Percentiles rank a stretch among this genome's conserved stretches.
These are phyloP conservation scores for Cheumatopsyche charites DNA, from an alignment of 1,140 invertebrate species.

Conservation along the genomic window DNA sequence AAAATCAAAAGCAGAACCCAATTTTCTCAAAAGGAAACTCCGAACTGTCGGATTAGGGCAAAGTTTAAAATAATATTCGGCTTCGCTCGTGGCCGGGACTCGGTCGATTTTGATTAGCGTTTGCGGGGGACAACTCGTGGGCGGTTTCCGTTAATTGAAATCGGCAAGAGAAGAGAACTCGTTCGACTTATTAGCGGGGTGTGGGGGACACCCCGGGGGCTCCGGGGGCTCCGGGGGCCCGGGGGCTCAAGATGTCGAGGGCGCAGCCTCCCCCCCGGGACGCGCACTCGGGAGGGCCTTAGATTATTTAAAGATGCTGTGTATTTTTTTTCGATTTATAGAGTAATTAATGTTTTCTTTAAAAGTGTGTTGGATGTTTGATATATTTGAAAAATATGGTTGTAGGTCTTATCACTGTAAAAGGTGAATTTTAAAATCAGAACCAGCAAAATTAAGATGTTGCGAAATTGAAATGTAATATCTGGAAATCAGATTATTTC, in stretches of 20 bases:
- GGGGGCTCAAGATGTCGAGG: neutral
- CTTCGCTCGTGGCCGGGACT: conserved; percentile 11
- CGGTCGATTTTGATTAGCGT: conserved; percentile 29
- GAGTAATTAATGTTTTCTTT: too few relatives aligned
- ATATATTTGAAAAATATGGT: too few relatives aligned
- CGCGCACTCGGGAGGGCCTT: too few relatives aligned
- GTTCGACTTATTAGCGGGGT: conserved; percentile 21
- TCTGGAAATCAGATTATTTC: too few relatives aligned
- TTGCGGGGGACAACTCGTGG: neutral
- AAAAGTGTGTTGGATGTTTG: too few relatives aligned
- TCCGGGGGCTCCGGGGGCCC: neutral
- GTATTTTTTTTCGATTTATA: neutral
- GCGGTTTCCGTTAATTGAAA: conserved; percentile 32
- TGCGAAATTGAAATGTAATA: too few relatives aligned
- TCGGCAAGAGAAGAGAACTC: conserved; percentile 15
- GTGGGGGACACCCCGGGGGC: neutral
- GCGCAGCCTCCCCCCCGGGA: neutral
- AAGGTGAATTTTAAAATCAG: too few relatives aligned
- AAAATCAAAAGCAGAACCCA: neutral
- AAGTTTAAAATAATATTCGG: conserved; percentile 33
- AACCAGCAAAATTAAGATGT: too few relatives aligned
- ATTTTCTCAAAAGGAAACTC: neutral
- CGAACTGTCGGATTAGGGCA: conserved; percentile 2
- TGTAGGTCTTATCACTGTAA: too few relatives aligned
- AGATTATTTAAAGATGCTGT: too few relatives aligned